phyloP scores from a whole-genome alignment of 2,888 invertebrate species.

The Caenorhabditis zanzibari region DNA sequence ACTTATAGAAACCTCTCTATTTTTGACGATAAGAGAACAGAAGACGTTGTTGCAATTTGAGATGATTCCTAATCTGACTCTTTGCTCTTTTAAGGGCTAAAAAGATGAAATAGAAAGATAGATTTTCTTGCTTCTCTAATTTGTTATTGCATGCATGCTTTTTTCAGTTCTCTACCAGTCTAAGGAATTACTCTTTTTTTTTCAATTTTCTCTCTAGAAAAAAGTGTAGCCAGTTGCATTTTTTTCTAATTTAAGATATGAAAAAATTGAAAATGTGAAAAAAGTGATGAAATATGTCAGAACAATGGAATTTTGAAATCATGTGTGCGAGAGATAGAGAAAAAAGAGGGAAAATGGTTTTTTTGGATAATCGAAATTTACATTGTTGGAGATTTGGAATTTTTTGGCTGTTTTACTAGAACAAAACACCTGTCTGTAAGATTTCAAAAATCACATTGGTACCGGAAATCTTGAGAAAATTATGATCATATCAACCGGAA shows the following conservation, averaged over 20 bases:
- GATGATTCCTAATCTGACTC: slow-evolving; percentile 31
- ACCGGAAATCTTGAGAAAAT: neutral
- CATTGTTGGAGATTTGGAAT: too few species aligned
- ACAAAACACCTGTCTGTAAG: too few species aligned
- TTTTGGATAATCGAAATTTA: too few species aligned
- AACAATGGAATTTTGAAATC: slow-evolving; percentile 19
- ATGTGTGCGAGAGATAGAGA: too few species aligned
- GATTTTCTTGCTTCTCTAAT: slow-evolving; percentile 48
- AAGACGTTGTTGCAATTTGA: slow-evolving; percentile 34
- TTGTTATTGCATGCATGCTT: slow-evolving; percentile 65
- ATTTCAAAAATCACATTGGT: neutral
- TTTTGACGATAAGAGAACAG: neutral
- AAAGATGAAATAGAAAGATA: slow-evolving; percentile 27
- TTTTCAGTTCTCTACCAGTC: slow-evolving; percentile 34
- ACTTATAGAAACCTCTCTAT: slow-evolving; percentile 11
- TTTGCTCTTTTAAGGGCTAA: slow-evolving; percentile 8
- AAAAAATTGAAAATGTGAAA: too few species aligned
- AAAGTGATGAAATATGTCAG: too few species aligned
- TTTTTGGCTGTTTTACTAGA: too few species aligned
- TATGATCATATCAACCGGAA: neutral
- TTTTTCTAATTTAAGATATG: too few species aligned
- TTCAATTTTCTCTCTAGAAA: neutral
- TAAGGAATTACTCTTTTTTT: slow-evolving; percentile 2
- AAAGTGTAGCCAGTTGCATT: too few species aligned
- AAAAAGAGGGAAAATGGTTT: too few species aligned